Evolutionary conservation across 2,797 vertebrate genomes (phyloP).

Genomic region (Sciaenops ocellatus): DNA sequence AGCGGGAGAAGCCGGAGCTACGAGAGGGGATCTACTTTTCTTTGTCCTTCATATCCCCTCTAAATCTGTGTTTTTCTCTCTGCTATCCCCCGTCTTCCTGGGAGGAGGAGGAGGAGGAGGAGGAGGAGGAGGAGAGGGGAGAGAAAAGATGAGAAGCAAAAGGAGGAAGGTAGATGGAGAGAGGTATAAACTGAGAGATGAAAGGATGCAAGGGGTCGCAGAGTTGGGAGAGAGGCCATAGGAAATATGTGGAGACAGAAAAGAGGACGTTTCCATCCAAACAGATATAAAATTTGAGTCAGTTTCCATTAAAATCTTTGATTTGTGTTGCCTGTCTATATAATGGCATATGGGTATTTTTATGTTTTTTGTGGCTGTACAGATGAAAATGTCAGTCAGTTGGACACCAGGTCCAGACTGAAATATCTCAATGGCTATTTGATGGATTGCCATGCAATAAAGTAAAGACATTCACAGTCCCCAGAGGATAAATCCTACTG

Average conservation of each 20-base stretch:
- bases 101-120: background rate
- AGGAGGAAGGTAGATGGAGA: conserved; percentile 5
- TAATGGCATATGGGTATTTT: background rate
- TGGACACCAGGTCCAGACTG: background rate
- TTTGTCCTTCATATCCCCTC: conserved; percentile 39
- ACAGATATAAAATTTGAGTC: background rate
- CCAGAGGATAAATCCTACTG: background rate
- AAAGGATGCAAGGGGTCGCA: conserved; percentile 25
- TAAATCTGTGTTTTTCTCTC: conserved; percentile 36
- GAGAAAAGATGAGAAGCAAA: conserved; percentile 18
- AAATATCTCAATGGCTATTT: background rate
- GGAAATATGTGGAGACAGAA: conserved; percentile 23
- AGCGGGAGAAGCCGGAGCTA: conserved; percentile 34
- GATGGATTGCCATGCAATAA: background rate
- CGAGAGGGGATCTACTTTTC: conserved; percentile 41
- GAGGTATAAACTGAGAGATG: conserved; percentile 35
- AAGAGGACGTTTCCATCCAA: conserved; percentile 14
- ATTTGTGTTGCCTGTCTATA: background rate
- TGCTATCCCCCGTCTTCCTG: conserved; percentile 14
- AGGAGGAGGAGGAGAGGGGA: background rate
- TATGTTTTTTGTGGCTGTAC: too few relatives aligned
- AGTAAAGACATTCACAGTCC: background rate
- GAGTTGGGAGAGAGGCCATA: conserved; percentile 6
- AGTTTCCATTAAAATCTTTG: background rate
- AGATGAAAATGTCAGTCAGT: too few relatives aligned